These are phyloP conservation scores for Cheilinus undulatus DNA, from an alignment of 2,113 vertebrate species.

Conservation along the genomic window DNA sequence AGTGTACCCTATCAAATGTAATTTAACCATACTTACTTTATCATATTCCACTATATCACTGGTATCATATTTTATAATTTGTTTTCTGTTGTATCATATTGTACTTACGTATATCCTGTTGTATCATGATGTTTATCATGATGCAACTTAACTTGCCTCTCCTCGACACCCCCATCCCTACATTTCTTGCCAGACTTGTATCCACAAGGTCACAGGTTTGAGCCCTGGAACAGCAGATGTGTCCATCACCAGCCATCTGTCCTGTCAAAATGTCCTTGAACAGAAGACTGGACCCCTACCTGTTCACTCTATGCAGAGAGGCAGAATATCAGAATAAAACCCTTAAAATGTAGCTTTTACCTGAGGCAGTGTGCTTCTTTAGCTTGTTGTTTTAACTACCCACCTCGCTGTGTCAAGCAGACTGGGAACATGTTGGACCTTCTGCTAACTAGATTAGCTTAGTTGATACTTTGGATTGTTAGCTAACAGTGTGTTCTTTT, in stretches of 20 bases:
- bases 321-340: constrained; percentile 31
- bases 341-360: constrained; percentile 22
- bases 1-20: too few species aligned
- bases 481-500: constrained; percentile 48
- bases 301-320: constrained; percentile 46
- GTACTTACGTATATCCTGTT: too few species aligned
- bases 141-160: not conserved
- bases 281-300: constrained; percentile 58
- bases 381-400: constrained; percentile 28
- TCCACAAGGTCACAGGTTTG: constrained; percentile 65
- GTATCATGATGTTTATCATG: too few species aligned
- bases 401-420: constrained; percentile 29
- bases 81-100: too few species aligned
- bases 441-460: constrained; percentile 60
- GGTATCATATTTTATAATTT: too few species aligned
- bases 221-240: constrained; percentile 63
- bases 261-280: constrained; percentile 73
- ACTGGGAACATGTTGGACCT: constrained; percentile 28
- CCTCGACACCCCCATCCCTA: constrained; percentile 6
- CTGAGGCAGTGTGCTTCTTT: not conserved
- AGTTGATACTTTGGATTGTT: constrained; percentile 52
- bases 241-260: constrained; percentile 74
- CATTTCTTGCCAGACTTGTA: constrained; percentile 44
- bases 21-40: too few species aligned
- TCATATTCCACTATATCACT: too few species aligned